A percentile compares a stretch with the other conserved stretches of the same genome.
phyloP scores from a whole-genome alignment of 2,113 vertebrate genomes.

The Rutilus rutilus region DNA sequence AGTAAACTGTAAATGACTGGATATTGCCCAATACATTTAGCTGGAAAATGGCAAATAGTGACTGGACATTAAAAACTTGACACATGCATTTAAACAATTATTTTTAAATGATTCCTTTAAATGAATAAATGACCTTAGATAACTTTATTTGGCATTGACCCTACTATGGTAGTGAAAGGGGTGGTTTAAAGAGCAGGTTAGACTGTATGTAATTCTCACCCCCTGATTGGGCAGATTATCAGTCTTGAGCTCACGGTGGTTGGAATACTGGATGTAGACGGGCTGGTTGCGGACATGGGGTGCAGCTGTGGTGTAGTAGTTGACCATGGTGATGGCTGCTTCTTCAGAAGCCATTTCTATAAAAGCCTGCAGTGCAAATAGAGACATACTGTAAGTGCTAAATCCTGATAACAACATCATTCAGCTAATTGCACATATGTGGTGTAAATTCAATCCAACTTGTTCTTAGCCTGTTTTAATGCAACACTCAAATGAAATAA shows the following conservation, averaged over 20 bases:
- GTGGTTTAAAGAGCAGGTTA: background rate
- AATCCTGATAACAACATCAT: background rate
- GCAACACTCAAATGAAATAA: background rate
- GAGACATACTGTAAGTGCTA: slow-evolving; percentile 9
- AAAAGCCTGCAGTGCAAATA: slow-evolving; percentile 78
- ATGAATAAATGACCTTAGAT: background rate
- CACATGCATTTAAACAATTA: background rate
- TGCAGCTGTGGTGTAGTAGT: slow-evolving; percentile 74
- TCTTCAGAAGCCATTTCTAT: slow-evolving; percentile 89
- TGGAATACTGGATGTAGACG: slow-evolving; percentile 86
- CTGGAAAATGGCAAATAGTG: background rate
- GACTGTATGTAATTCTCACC: slow-evolving; percentile 72
- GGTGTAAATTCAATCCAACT: background rate
- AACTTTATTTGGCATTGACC: background rate
- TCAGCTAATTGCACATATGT: slow-evolving; percentile 6
- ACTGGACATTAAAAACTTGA: background rate
- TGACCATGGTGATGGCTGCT: slow-evolving; percentile 82
- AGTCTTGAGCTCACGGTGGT: slow-evolving; percentile 82
- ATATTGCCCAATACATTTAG: background rate
- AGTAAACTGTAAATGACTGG: background rate
- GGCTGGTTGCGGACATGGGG: slow-evolving; percentile 78
- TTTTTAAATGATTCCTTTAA: background rate
- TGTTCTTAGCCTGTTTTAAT: background rate
- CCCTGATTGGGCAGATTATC: slow-evolving; percentile 77
- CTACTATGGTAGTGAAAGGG: background rate